These are phyloP conservation scores for Cariama cristata DNA, from an alignment of 2,113 vertebrate species.

Conservation along the genomic window DNA sequence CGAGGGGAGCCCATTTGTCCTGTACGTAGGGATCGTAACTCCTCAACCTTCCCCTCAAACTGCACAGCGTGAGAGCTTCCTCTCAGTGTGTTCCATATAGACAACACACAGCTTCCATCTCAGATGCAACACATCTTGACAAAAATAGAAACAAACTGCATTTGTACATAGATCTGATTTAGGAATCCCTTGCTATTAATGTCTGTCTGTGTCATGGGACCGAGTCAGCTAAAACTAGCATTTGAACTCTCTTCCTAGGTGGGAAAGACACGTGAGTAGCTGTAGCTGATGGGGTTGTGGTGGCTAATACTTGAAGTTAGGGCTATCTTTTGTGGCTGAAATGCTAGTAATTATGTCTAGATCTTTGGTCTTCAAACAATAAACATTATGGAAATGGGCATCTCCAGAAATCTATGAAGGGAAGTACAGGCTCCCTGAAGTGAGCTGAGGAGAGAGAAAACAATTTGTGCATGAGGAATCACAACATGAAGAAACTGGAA, in stretches of 20 bases:
- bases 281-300: not conserved
- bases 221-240: not conserved
- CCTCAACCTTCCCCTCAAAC: not conserved
- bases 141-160: not conserved
- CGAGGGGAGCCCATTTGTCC: not conserved
- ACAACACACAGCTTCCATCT: not conserved
- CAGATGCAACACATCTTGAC: not conserved
- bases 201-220: not conserved
- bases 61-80: not conserved
- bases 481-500: not conserved
- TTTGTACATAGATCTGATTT: not conserved
- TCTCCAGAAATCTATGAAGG: not conserved
- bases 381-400: not conserved
- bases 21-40: not conserved
- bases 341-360: not conserved
- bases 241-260: not conserved
- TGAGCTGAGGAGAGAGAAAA: not conserved
- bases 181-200: not conserved
- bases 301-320: not conserved
- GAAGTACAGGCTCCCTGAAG: not conserved
- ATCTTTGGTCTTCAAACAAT: not conserved
- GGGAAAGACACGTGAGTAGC: not conserved
- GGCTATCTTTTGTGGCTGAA: not conserved
- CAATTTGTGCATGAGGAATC: not conserved
- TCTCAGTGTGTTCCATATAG: accelerated